Base-by-base conservation (phyloP, 2,888 invertebrate species). In the Embidobia sp. region DNA sequence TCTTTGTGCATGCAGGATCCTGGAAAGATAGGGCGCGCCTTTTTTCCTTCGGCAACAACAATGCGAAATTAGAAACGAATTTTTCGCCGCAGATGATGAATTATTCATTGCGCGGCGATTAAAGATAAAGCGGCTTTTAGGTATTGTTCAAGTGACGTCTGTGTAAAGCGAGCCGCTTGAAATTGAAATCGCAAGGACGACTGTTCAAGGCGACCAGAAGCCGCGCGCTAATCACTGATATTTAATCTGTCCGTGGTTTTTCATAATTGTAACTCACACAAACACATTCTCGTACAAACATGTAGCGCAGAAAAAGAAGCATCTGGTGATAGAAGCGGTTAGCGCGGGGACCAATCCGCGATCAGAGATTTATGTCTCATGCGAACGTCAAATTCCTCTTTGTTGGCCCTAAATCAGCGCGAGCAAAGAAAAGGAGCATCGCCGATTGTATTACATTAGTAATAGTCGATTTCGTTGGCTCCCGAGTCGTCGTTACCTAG, bases 211-310 rank as follows among this genome's bases (percentile, higher is more conserved):
- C 48, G 22, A 15, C 29, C 48, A 29, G 57, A n/a, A 57, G 57
- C 42, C 83, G 85, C 84, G 84, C 84, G 83, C 85, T 86, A 86
- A 87, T 87, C 85, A 85, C 86, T 85, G 84, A 86, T 86, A 86
- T 86, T 87, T 85, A 86, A 87, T 87, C 85, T 87, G 83, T 76
- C 76, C 81, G 80, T 72, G 66, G 80, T 85, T 85, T 84, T 84
- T 85, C 81, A 74, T 67, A 61, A 8, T 33, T 46, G n/a, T n/a
- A n/a, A n/a, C n/a, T n/a, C n/a, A n/a, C n/a, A n/a, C n/a, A n/a
- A n/a, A n/a, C n/a, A n/a, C n/a, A n/a, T n/a, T n/a, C n/a, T n/a
- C n/a, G n/a, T n/a, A n/a, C n/a, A n/a, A n/a, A n/a, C n/a, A n/a
- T n/a, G n/a, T n/a, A n/a, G n/a, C n/a, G n/a, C n/a, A 33, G 33